Evolutionary conservation across 2,797 vertebrate species (phyloP), one percentile per base, ranked within the genome.

Genomic region (Anniella stebbinsi): DNA sequence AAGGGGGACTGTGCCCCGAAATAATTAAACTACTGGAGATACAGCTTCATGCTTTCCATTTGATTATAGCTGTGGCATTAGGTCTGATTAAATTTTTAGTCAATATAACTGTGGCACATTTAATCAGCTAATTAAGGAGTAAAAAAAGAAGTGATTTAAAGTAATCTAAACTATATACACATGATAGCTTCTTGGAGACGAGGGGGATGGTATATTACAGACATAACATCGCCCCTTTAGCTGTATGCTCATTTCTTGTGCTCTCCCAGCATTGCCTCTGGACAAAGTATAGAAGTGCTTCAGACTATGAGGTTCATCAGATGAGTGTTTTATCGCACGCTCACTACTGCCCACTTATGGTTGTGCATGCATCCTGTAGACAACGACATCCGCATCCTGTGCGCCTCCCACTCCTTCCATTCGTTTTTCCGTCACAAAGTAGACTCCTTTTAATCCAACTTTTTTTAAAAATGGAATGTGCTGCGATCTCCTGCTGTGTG

Each of bases 71-170:
- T 36, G 21, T 86, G n/a, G 48, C 87, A 83, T 83, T 75, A 75
- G 30, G 54, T 8, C 8, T 66, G 87, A 88, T 75, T 83, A 63
- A 66, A 60, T 36, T 30, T 82, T 83, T 75, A 73, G 57, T 83
- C 38, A 76, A 60, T 80, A 76, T 69, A 69, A 86, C 17, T 54
- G 51, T n/a, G 28, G 23, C 12, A 60, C 60, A 54, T 88, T 88
- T 83, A 63, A 88, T 88, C 80, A 88, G 87, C 38, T 63, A 28
- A 83, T 73, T 83, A 82, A 73, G 54, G 30, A 75, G 73, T 83
- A 11, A 88, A 88, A 88, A 88, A 36, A 4, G 25, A 41, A 67
- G 28, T 69, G 33, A 69, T 33, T 51, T 57, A 75, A 83, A 75
- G 23, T 41, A 30, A 60, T 21, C 70, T 60, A 30, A 36, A 4